These are phyloP conservation scores for Archips xylosteana DNA, from an alignment of 2,888 invertebrate species.

Conservation along the genomic window DNA sequence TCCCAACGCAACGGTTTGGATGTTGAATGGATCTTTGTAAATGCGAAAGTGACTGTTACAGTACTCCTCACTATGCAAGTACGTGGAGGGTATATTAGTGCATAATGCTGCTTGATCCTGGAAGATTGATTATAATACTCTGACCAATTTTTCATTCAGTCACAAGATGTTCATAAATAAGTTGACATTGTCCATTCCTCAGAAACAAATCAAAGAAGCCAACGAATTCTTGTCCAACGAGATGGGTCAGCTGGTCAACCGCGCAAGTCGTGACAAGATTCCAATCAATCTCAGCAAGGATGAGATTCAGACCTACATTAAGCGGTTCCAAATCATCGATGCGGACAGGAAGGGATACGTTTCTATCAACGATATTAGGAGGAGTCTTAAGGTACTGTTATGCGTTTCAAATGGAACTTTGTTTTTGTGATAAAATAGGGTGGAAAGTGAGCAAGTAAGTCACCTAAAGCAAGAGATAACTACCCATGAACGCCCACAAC, in stretches of 20 bases:
- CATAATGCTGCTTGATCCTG: no score
- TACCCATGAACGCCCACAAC: no score
- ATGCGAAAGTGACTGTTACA: no score
- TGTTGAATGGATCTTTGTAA: no score
- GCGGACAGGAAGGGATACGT: slow-evolving; percentile 98
- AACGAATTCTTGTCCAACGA: slow-evolving; percentile 95
- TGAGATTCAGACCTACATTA: slow-evolving; percentile 97
- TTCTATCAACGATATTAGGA: slow-evolving; percentile 98
- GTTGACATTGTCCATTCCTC: slow-evolving; percentile 48
- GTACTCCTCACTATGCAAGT: no score
- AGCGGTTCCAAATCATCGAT: slow-evolving; percentile 98
- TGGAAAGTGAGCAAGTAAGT: no score
- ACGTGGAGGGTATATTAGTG: no score
- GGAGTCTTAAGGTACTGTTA: slow-evolving; percentile 94
- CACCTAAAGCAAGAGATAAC: no score
- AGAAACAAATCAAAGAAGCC: slow-evolving; percentile 93
- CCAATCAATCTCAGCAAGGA: slow-evolving; percentile 97
- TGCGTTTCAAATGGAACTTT: not conserved
- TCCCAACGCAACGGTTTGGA: no score
- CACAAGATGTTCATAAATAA: no score
- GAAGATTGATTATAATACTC: no score
- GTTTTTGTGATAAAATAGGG: not conserved
- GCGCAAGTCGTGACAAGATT: slow-evolving; percentile 93
- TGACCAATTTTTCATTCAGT: no score
- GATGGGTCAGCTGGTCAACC: slow-evolving; percentile 98